Conservation (phyloP, 2,113 vertebrate species). For the Astur gentilis region DNA sequence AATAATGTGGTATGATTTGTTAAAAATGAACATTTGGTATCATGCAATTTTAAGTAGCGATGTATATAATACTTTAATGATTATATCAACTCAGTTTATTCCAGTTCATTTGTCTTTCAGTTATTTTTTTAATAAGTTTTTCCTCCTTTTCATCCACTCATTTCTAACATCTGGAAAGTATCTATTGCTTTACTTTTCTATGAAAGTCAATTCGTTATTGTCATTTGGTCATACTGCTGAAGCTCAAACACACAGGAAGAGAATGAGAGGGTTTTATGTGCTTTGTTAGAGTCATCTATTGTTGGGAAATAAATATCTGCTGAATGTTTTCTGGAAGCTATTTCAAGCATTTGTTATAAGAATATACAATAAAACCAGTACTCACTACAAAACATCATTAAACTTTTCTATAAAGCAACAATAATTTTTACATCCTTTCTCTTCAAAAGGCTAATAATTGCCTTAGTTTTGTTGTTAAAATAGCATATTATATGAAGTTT, state of each 20-base stretch:
- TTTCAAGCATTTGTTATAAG: slow-evolving; percentile 5
- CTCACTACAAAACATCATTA: not conserved
- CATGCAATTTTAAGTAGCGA: not conserved
- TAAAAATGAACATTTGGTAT: not conserved
- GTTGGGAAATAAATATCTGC: slow-evolving; percentile 9
- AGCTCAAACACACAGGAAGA: not conserved
- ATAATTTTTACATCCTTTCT: not conserved
- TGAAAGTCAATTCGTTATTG: not conserved
- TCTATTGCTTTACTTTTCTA: not conserved
- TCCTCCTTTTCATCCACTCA: not conserved
- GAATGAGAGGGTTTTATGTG: not conserved
- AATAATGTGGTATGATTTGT: not conserved
- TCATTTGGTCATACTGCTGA: slow-evolving; percentile 10
- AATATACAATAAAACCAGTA: not conserved
- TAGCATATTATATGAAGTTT: not conserved
- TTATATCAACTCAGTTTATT: not conserved
- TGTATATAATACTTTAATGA: not conserved
- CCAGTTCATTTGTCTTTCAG: not conserved
- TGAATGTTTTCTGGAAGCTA: slow-evolving; percentile 17
- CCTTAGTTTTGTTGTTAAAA: not conserved
- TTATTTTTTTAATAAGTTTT: not conserved
- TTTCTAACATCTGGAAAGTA: not conserved
- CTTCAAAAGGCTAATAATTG: not conserved
- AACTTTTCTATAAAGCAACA: not conserved
- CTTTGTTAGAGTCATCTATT: slow-evolving; percentile 25